These are phyloP conservation scores for Chondrosia reniformis DNA, from an alignment of 37 sponge, comb jelly and placozoan species.

Conservation along the genomic window DNA sequence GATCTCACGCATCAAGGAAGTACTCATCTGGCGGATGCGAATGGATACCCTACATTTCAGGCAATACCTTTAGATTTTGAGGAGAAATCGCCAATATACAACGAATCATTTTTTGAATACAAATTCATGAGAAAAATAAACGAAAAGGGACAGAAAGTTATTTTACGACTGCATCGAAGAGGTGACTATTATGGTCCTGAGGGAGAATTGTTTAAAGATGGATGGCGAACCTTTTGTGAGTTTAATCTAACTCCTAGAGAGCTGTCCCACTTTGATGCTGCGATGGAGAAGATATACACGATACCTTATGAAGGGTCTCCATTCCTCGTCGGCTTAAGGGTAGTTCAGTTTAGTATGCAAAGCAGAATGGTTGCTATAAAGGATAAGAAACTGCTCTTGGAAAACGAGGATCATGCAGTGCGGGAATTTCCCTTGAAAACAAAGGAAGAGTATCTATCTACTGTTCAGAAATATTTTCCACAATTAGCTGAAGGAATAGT, in stretches of 20 bases:
- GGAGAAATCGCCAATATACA: slow-evolving; percentile 38
- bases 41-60: slow-evolving; percentile 45
- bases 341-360: neutral
- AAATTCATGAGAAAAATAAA: slow-evolving; percentile 28
- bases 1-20: slow-evolving; percentile 2
- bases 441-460: neutral
- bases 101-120: slow-evolving; percentile 36
- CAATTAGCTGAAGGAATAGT: slow-evolving; percentile 2
- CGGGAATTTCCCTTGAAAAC: neutral
- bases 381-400: neutral
- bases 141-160: too few relatives aligned
- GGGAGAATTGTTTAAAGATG: neutral
- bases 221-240: slow-evolving; percentile 8
- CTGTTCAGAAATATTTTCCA: slow-evolving; percentile 1
- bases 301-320: neutral
- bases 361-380: neutral
- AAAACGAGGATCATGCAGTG: neutral
- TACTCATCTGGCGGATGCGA: slow-evolving; percentile 32
- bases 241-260: slow-evolving; percentile 21
- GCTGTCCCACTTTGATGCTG: slow-evolving; percentile 2
- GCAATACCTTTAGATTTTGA: slow-evolving; percentile 48
- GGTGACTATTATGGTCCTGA: neutral
- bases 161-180: slow-evolving; percentile 14
- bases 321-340: neutral
- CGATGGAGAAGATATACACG: slow-evolving; percentile 13